Conservation (phyloP, 2,797 vertebrate genomes). For the Philypnodon macrostomus region DNA sequence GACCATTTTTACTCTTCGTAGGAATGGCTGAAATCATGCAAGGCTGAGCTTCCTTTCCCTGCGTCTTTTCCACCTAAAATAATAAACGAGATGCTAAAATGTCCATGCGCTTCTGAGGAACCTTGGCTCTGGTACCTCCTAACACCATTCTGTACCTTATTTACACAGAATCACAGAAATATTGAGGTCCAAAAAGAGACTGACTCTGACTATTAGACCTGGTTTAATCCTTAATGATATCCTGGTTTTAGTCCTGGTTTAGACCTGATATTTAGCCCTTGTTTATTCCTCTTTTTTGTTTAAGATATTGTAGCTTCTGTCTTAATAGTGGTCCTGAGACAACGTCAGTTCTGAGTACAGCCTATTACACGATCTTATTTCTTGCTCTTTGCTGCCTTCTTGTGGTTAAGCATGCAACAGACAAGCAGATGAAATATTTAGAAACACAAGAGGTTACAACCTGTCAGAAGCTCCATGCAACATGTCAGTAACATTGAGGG, state of each 20-base stretch:
- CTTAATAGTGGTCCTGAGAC: no score
- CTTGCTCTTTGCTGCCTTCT: constrained; percentile 69
- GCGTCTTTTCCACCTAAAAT: constrained; percentile 80
- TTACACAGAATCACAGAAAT: no score
- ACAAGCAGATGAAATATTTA: constrained; percentile 12
- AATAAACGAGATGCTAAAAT: constrained; percentile 69
- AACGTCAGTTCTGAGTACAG: no score
- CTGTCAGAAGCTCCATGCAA: constrained; percentile 75
- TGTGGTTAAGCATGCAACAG: constrained; percentile 54
- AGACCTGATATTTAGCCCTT: no score
- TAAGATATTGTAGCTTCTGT: no score
- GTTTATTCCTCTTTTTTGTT: no score
- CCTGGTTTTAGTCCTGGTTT: no score
- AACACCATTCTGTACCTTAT: constrained; percentile 25
- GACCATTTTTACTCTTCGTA: constrained; percentile 71
- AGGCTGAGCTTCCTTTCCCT: constrained; percentile 76
- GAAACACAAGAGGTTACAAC: constrained; percentile 49
- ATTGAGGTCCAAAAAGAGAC: no score
- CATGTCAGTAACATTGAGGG: constrained; percentile 75
- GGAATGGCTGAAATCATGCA: constrained; percentile 72
- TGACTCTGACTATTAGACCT: no score
- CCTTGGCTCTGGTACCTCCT: constrained; percentile 15
- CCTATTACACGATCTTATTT: constrained; percentile 33
- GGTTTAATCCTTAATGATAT: no score
- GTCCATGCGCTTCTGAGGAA: constrained; percentile 18